Percentiles rank a stretch among this genome's conserved stretches.
phyloP scores from a whole-genome alignment of 2,113 vertebrate species.

The Nannobrachium achirus region DNA sequence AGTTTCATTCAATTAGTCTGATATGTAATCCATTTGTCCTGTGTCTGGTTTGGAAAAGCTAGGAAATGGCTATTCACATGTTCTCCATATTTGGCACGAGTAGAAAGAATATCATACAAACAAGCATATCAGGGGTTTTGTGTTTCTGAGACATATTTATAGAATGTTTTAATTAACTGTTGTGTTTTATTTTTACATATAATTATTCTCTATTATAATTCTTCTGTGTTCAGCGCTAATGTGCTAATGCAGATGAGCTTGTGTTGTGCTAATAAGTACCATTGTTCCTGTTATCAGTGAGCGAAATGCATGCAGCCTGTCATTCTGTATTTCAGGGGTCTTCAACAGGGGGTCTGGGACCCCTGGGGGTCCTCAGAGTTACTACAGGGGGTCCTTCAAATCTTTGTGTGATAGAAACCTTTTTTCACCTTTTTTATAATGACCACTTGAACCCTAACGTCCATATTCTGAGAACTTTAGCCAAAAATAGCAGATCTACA shows the following conservation, averaged over 20 bases:
- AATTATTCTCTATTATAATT: background rate
- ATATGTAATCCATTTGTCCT: background rate
- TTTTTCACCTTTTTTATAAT: no score
- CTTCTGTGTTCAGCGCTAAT: slow-evolving; percentile 8
- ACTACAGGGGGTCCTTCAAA: no score
- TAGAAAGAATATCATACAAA: background rate
- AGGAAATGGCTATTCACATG: slow-evolving; percentile 3
- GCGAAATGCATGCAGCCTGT: background rate
- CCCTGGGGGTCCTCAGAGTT: no score
- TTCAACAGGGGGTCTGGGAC: no score
- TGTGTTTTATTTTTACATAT: background rate
- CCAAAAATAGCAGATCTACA: no score
- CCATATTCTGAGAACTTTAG: no score
- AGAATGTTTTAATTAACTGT: no score
- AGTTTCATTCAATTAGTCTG: slow-evolving; percentile 3
- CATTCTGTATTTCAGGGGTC: no score
- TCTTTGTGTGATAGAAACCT: no score
- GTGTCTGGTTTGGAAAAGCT: background rate
- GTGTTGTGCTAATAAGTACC: slow-evolving; percentile 12
- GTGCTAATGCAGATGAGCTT: slow-evolving; percentile 12
- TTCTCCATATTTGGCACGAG: slow-evolving; percentile 6
- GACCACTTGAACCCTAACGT: no score
- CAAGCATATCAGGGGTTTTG: background rate
- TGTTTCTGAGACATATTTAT: slow-evolving; percentile 1
- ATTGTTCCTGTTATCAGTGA: slow-evolving; percentile 12